Percentiles rank a stretch among this genome's conserved stretches.
phyloP scores from a whole-genome alignment of 2,797 vertebrate genomes.

The Novumbra hubbsi region DNA sequence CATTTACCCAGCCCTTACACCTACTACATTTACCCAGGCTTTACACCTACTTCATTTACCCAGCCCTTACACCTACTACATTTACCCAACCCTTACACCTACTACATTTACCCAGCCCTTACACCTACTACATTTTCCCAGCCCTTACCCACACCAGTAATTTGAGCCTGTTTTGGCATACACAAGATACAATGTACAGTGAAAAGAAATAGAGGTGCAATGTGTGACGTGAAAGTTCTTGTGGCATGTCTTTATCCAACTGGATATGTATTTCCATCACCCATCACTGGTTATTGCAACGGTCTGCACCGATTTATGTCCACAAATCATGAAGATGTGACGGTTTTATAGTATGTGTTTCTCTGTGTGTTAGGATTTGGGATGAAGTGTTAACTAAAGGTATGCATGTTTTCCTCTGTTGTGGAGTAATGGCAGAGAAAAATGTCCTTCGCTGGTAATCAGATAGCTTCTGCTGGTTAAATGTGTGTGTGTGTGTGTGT shows the following conservation, averaged over 20 bases:
- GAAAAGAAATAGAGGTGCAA: neutral
- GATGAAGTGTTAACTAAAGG: slow-evolving; percentile 14
- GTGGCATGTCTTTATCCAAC: neutral
- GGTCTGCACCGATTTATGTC: neutral
- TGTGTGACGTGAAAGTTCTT: neutral
- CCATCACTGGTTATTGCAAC: neutral
- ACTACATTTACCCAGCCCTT: no score
- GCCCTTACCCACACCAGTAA: no score
- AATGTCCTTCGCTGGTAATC: slow-evolving; percentile 21
- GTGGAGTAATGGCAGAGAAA: slow-evolving; percentile 16
- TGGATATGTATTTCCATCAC: neutral
- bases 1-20: no score
- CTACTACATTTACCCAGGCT: no score
- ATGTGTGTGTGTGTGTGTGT: neutral
- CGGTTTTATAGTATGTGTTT: neutral
- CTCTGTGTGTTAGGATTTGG: slow-evolving; percentile 8
- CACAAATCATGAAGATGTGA: slow-evolving; percentile 4
- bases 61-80: no score
- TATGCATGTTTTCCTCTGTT: slow-evolving; percentile 3
- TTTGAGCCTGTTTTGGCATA: neutral
- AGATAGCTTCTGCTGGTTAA: slow-evolving; percentile 24
- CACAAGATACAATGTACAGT: neutral
- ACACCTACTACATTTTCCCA: no score
- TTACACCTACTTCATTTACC: no score
- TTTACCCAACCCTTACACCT: no score